Evolutionary conservation across 2,888 invertebrate species (phyloP), one percentile per base, ranked within the genome.

Genomic region (Meghimatium bilineatum): DNA sequence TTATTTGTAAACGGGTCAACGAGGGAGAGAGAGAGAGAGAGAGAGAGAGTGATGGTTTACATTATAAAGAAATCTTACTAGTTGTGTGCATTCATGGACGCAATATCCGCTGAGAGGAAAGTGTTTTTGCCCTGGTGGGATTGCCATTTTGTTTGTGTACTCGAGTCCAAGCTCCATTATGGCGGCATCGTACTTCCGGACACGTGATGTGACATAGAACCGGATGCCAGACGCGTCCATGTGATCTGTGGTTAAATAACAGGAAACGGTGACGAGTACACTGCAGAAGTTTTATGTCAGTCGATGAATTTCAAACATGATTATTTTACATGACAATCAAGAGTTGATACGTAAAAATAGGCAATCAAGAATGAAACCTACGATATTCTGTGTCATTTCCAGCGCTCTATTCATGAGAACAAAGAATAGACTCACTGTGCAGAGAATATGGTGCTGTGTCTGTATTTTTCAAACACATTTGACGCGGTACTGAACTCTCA

Each of bases 61-160:
- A 56, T 20, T 20, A 17, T 14, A 17, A 56, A 56, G 20, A 17
- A 56, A 38, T 93, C 95, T 94, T 94, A 97, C 97, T 92, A 97
- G 96, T 85, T 96, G 95, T 0, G 99, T 99, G 93, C 99, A 99
- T 91, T 98, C 97, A 1, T 97, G 95, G 81, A 97, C 96, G 92
- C 99, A 99, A 93, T 97, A 96, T 1, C 98, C 99, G 36, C 96
- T 96, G 49, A 99, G 93, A 0, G 96, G 95, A 94, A 99, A 99
- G 79, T 95, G 94, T 91, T 94, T 88, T 89, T 97, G 96, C 5
- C 95, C 94, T 0, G 97, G 98, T 0, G 99, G 99, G 87, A 99
- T 97, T 0, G 98, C 98, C 97, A 99, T 99, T 95, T 99, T 99
- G 94, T 99, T 98, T 0, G 97, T 97, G 92, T 99, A 99, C 92